Conservation (phyloP, 2,888 invertebrate species). For the Dynastes hyllus region DNA sequence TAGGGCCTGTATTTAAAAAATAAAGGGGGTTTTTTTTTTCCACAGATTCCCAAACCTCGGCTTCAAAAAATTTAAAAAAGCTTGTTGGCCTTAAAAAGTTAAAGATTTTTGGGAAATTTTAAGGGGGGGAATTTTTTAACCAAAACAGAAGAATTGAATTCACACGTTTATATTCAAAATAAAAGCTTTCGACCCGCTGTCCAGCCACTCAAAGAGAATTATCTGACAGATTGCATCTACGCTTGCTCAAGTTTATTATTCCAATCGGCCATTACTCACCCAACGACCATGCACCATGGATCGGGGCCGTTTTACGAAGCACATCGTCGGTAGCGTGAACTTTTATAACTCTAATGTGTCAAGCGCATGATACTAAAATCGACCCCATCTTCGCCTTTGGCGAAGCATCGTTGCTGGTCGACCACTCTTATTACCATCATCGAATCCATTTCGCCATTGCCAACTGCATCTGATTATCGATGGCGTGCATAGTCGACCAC, state of each 20-base stretch:
- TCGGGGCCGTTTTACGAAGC: slow-evolving; percentile 5
- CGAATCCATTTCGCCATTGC: background rate
- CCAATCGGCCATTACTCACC: background rate
- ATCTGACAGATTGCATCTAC: slow-evolving; percentile 7
- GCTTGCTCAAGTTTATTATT: slow-evolving; percentile 21
- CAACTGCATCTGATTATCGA: slow-evolving; percentile 25
- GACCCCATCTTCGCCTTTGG: background rate
- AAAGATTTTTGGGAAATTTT: too few species aligned
- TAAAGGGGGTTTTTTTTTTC: too few species aligned
- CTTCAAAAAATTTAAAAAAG: too few species aligned
- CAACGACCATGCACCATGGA: background rate
- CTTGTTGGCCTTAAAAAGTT: too few species aligned
- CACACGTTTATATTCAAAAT: too few species aligned
- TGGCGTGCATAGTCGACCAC: slow-evolving; percentile 24
- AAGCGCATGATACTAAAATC: slow-evolving; percentile 29
- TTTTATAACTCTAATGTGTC: slow-evolving; percentile 39
- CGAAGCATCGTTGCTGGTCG: background rate
- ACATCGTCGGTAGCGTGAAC: slow-evolving; percentile 12
- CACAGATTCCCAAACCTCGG: too few species aligned
- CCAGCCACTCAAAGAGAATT: background rate
- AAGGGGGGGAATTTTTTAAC: too few species aligned
- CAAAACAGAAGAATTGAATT: too few species aligned
- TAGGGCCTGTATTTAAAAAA: too few species aligned
- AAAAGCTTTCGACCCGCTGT: background rate
- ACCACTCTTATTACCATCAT: slow-evolving; percentile 11